Conservation (phyloP, 2,113 vertebrate genomes). For the Telmatochromis brichardi region DNA sequence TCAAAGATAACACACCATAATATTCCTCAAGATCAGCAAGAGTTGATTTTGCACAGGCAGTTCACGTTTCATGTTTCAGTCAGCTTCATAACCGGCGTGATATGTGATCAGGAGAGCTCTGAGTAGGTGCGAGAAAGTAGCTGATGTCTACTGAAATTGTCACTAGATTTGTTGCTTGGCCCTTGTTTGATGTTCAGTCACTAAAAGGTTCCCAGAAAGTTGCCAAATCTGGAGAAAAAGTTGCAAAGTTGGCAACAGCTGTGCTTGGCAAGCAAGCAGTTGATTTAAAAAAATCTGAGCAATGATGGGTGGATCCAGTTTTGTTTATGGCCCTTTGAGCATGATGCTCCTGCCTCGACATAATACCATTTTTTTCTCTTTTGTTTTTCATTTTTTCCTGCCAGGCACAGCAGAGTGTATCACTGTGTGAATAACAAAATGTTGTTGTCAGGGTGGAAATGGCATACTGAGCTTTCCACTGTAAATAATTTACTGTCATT, state of each 20-base stretch:
- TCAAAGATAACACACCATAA: neutral
- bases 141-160: constrained; percentile 24
- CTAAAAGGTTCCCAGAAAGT: neutral
- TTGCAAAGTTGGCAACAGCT: neutral
- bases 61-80: neutral
- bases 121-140: neutral
- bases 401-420: neutral
- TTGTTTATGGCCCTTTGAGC: neutral
- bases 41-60: neutral
- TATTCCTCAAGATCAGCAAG: neutral
- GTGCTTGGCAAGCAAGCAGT: neutral
- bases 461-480: neutral
- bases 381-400: neutral
- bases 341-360: neutral
- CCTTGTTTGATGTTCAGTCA: neutral
- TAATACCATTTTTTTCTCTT: neutral
- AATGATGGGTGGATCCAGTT: neutral
- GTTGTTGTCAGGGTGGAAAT: neutral
- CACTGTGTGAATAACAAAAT: neutral
- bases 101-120: neutral
- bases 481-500: neutral
- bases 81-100: neutral
- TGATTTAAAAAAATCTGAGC: neutral
- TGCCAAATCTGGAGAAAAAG: neutral
- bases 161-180: constrained; percentile 6